Evolutionary conservation across 2,888 invertebrate genomes (phyloP).

Genomic region (Eurois occulta): DNA sequence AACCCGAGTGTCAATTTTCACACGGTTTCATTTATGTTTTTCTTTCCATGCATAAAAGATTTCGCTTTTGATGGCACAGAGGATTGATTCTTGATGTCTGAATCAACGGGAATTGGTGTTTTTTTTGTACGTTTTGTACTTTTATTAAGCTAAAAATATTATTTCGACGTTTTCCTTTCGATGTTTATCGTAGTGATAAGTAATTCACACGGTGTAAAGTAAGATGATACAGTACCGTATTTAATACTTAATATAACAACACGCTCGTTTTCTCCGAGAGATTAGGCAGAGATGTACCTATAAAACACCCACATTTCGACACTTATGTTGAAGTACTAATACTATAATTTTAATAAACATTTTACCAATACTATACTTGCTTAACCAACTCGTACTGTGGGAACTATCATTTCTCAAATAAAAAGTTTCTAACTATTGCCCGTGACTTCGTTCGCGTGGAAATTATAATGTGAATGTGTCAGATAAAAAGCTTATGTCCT

Average conservation of each 20-base stretch:
- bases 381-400: no score
- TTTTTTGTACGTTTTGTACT: background rate
- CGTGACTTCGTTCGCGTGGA: no score
- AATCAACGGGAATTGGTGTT: constrained; percentile 5
- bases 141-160: background rate
- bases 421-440: no score
- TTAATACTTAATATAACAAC: background rate
- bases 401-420: no score
- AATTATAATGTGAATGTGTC: background rate
- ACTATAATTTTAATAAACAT: background rate
- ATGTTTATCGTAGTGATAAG: background rate
- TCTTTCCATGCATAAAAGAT: constrained; percentile 64
- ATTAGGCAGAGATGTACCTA: background rate
- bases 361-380: no score
- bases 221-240: background rate
- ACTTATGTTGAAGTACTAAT: background rate
- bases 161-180: background rate
- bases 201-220: background rate
- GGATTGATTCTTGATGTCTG: constrained; percentile 41
- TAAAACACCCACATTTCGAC: background rate
- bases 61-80: constrained; percentile 36
- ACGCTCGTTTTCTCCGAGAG: background rate
- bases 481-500: background rate
- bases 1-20: constrained; percentile 66
- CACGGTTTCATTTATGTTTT: constrained; percentile 63